Evolutionary conservation across 2,113 vertebrate genomes (phyloP), one percentile per base, ranked within the genome.

Genomic region (Barbus barbus): DNA sequence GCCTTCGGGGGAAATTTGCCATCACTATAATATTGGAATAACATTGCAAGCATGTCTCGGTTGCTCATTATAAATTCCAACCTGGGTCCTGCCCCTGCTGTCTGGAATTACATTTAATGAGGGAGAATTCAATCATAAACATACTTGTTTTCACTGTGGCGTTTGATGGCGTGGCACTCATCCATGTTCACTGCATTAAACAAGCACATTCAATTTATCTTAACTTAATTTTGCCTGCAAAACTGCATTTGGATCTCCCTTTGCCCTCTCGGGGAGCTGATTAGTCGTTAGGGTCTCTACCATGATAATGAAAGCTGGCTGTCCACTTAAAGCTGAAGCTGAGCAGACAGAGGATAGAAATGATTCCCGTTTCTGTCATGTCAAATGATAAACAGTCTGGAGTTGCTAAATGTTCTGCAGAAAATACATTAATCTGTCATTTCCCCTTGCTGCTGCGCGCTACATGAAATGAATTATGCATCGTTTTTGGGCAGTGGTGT

Each of bases 1-100:
- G 89, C 91, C 89, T 92, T 87, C 86, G 85, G 88, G 91, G 88
- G 91, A 91, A 91, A 92, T 89, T 63, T 91, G 88, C 85, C 87
- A 73, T 69, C 12, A 86, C 85, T 67, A 88, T 88, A 86, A 91
- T 90, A 92, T 87, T 88, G 12, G 20, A 78, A 88, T 90, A 79
- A 85, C 74, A 78, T 84, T 85, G 78, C 83, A 87, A 88, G 83
- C 22, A 80, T 90, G 78, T 38, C 61, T 44, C 69, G 69, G 74
- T 71, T 69, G 79, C 87, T 90, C 78, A 87, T 90, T 88, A 86
- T 58, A 73, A 71, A 85, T 58, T 81, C 85, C 85, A 89, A 88
- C 91, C 86, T 86, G 65, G 81, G 83, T 80, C 86, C 88, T 41
- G 26, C 1, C 77, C 88, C 88, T 89, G 86, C 91, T 92, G 89